phyloP scores from a whole-genome alignment of 2,888 invertebrate genomes.

The Acanthopleura granulata region DNA sequence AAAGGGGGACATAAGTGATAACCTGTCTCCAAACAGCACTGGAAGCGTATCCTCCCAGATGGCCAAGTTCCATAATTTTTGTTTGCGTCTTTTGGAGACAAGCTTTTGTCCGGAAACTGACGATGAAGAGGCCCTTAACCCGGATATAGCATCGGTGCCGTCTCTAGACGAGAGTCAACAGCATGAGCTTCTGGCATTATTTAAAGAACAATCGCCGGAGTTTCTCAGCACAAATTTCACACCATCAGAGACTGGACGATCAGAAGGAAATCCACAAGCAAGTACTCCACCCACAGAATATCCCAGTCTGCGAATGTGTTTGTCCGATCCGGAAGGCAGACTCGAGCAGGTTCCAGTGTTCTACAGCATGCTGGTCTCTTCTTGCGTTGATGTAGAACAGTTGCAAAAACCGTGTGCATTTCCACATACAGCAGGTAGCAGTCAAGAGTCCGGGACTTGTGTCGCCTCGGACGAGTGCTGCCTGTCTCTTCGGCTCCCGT shows the following conservation, averaged over 20 bases:
- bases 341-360: not conserved
- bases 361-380: not conserved
- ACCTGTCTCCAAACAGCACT: too few relatives aligned
- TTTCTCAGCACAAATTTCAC: too few relatives aligned
- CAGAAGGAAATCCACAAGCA: too few relatives aligned
- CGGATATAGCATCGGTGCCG: too few relatives aligned
- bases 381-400: not conserved
- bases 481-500: not conserved
- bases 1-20: too few relatives aligned
- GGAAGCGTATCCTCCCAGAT: not conserved
- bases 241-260: too few relatives aligned
- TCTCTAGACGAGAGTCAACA: too few relatives aligned
- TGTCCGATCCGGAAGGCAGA: not conserved
- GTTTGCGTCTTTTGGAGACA: not conserved
- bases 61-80: not conserved
- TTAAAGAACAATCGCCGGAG: too few relatives aligned
- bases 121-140: too few relatives aligned
- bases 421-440: not conserved
- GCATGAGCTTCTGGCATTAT: too few relatives aligned
- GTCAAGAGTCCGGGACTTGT: not conserved
- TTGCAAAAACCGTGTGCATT: too few relatives aligned
- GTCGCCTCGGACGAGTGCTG: not conserved
- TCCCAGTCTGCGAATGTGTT: not conserved
- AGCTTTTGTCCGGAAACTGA: not conserved
- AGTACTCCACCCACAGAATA: too few relatives aligned